phyloP scores from a whole-genome alignment of 2,113 vertebrate species.

The Marmota monax region DNA sequence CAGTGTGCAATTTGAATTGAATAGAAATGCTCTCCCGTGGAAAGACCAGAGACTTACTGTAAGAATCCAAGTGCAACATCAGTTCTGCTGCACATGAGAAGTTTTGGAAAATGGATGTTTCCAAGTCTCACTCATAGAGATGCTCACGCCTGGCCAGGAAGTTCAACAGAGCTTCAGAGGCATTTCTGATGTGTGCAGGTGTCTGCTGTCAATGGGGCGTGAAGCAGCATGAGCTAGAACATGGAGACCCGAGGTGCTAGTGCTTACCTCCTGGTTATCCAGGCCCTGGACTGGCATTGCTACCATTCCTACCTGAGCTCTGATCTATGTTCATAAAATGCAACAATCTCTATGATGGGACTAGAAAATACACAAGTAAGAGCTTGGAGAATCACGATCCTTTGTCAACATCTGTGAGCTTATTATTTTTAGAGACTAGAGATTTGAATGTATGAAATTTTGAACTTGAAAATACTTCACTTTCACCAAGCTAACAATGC shows the following conservation, averaged over 20 bases:
- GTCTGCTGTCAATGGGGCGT: neutral
- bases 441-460: neutral
- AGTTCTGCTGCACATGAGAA: neutral
- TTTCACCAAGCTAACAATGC: neutral
- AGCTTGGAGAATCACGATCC: accelerated
- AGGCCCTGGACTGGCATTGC: neutral
- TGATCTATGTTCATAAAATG: accelerated
- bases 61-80: too few relatives aligned
- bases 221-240: neutral
- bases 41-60: neutral
- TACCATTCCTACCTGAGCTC: neutral
- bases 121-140: neutral
- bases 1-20: neutral
- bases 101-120: neutral
- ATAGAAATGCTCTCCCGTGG: neutral
- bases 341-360: accelerated
- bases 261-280: neutral
- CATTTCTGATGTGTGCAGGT: too few relatives aligned
- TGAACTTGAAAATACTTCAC: neutral
- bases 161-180: neutral
- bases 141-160: neutral
- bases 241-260: neutral
- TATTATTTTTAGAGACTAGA: neutral
- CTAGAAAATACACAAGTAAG: neutral
- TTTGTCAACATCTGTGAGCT: neutral